Conservation (phyloP, 2,113 vertebrate species). For the Ancistrus triradiatus region DNA sequence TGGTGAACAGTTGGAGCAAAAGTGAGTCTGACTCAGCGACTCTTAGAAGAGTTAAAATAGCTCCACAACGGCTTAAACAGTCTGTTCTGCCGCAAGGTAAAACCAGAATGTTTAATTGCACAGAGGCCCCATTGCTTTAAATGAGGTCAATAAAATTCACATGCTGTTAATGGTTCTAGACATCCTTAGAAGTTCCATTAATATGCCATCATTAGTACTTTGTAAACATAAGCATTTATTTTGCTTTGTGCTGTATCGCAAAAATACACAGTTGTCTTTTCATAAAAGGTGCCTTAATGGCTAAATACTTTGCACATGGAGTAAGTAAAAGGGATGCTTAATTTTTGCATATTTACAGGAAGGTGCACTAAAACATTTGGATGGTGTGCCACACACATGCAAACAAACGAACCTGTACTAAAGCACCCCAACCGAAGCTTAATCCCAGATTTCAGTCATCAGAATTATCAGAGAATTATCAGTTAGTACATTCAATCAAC, state of each 20-base stretch:
- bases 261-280: too few relatives aligned
- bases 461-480: neutral
- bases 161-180: conserved; percentile 1
- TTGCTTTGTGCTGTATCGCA: too few relatives aligned
- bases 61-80: conserved; percentile 15
- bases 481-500: neutral
- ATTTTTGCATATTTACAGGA: too few relatives aligned
- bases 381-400: too few relatives aligned
- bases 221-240: too few relatives aligned
- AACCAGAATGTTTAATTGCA: conserved; percentile 15
- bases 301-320: too few relatives aligned
- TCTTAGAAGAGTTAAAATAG: conserved; percentile 18
- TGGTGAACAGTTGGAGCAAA: neutral
- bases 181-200: neutral
- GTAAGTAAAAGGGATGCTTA: too few relatives aligned
- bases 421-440: too few relatives aligned
- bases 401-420: too few relatives aligned
- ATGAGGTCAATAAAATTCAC: conserved; percentile 27
- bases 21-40: conserved; percentile 15
- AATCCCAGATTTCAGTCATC: neutral
- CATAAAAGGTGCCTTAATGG: too few relatives aligned
- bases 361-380: too few relatives aligned
- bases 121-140: neutral
- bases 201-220: too few relatives aligned
- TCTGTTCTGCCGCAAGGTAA: conserved; percentile 24